Percentiles rank a stretch among this genome's conserved stretches.
phyloP scores from a whole-genome alignment of 1,140 invertebrate species.

The Lamellibrachia luymesi region DNA sequence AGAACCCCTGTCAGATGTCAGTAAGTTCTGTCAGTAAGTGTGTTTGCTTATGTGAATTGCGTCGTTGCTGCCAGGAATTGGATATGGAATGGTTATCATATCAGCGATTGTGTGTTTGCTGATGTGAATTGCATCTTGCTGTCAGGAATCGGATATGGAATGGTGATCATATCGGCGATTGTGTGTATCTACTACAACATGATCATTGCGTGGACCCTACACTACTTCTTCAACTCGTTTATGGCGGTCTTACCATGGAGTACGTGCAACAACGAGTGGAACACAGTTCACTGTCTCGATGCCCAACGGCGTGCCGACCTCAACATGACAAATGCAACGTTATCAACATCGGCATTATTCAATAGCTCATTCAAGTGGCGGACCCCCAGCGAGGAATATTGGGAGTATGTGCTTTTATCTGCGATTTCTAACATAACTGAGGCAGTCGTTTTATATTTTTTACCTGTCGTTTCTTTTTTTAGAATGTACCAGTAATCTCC shows the following conservation, averaged over 20 bases:
- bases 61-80: constrained; percentile 34
- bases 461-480: too few species aligned
- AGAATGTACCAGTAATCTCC: too few species aligned
- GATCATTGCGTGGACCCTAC: constrained; percentile 54
- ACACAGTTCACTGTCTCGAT: constrained; percentile 71
- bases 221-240: constrained; percentile 54
- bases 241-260: constrained; percentile 57
- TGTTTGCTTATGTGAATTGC: neutral
- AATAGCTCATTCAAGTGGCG: neutral
- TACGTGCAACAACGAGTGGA: constrained; percentile 59
- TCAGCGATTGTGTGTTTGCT: constrained; percentile 63
- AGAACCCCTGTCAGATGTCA: too few species aligned
- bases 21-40: too few species aligned
- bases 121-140: neutral
- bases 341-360: neutral
- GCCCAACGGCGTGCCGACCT: neutral
- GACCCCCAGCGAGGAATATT: constrained; percentile 47
- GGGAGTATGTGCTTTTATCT: constrained; percentile 37
- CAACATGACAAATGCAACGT: neutral
- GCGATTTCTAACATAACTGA: neutral
- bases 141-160: constrained; percentile 44
- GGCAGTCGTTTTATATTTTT: too few species aligned
- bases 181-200: constrained; percentile 68
- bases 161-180: constrained; percentile 47
- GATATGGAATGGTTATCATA: constrained; percentile 49